Conservation (phyloP, 2,888 invertebrate genomes). For the Leptinotarsa tumamoca region DNA sequence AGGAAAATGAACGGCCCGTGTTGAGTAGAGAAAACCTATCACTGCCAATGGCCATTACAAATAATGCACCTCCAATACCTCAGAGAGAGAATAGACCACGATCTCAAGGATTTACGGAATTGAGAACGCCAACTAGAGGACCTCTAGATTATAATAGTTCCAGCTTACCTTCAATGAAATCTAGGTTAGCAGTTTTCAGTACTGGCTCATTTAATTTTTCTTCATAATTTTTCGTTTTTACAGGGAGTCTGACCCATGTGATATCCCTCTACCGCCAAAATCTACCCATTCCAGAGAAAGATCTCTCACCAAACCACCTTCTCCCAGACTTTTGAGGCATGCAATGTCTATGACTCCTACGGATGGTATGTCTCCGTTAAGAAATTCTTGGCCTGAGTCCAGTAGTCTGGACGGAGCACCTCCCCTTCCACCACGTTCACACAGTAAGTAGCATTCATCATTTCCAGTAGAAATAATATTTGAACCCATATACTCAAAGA, state of each 20-base stretch:
- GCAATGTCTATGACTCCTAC: constrained; percentile 68
- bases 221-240: constrained; percentile 10
- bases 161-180: constrained; percentile 66
- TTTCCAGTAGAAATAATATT: not conserved
- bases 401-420: constrained; percentile 74
- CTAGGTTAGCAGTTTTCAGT: constrained; percentile 55
- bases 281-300: constrained; percentile 65
- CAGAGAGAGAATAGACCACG: constrained; percentile 71
- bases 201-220: not conserved
- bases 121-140: constrained; percentile 65
- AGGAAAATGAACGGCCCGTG: constrained; percentile 55
- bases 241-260: constrained; percentile 61
- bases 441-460: constrained; percentile 68
- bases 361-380: constrained; percentile 66
- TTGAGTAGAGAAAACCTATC: constrained; percentile 64
- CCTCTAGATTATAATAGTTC: constrained; percentile 64
- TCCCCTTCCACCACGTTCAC: constrained; percentile 84
- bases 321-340: constrained; percentile 69
- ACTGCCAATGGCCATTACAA: constrained; percentile 62
- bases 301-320: constrained; percentile 70
- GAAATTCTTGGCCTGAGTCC: constrained; percentile 72
- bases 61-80: constrained; percentile 72
- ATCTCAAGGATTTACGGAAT: constrained; percentile 69
- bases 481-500: too few species aligned
- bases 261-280: constrained; percentile 68